A percentile compares a stretch with the other conserved stretches of the same genome.
Evolutionary conservation across 2,113 vertebrate genomes (phyloP).

Genomic region (Rhagologus leucostigma): DNA sequence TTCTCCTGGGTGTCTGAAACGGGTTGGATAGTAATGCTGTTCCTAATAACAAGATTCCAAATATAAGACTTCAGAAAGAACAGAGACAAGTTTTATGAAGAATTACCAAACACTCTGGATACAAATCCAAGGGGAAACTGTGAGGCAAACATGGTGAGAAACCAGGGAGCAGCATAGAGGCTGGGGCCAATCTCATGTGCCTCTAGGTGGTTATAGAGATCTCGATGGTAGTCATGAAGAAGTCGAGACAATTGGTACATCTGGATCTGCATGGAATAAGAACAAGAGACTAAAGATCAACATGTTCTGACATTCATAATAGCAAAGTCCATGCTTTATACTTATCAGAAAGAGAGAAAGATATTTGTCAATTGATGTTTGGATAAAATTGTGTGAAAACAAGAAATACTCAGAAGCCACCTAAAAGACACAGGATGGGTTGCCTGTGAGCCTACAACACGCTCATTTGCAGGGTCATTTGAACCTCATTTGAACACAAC

Average conservation of each 20-base stretch:
- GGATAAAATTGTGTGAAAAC: background rate
- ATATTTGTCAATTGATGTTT: background rate
- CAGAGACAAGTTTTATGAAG: background rate
- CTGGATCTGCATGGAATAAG: slow-evolving; percentile 71
- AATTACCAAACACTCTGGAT: slow-evolving; percentile 82
- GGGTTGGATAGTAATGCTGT: background rate
- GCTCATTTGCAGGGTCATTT: background rate
- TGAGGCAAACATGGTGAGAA: slow-evolving; percentile 82
- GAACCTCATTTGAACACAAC: background rate
- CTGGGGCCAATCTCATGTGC: slow-evolving; percentile 81
- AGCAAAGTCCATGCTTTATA: background rate
- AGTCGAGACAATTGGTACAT: slow-evolving; percentile 85
- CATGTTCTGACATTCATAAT: background rate
- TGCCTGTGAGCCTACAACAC: background rate
- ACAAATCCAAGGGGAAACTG: slow-evolving; percentile 83
- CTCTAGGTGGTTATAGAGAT: slow-evolving; percentile 80
- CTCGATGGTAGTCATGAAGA: slow-evolving; percentile 81
- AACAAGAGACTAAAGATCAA: background rate
- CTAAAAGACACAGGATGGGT: background rate
- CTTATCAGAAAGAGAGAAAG: background rate
- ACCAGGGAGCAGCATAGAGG: slow-evolving; percentile 84
- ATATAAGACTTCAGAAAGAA: background rate
- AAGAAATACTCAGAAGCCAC: background rate
- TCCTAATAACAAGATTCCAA: background rate
- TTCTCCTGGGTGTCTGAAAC: background rate